phyloP scores from a whole-genome alignment of 2,113 vertebrate species.

The Spilogale gracilis region DNA sequence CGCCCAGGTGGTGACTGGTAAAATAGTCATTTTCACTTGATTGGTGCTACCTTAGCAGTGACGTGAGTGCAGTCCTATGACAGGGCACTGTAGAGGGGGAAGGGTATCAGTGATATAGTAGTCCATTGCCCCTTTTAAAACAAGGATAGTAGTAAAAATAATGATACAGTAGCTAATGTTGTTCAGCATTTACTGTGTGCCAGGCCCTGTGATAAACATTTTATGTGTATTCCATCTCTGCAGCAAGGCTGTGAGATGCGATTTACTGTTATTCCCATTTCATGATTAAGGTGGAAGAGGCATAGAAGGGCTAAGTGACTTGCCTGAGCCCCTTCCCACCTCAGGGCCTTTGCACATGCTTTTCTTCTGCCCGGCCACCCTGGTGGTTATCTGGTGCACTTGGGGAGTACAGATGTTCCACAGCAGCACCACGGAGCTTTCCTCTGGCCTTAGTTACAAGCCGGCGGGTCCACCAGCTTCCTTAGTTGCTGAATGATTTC shows the following conservation, averaged over 20 bases:
- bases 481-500: background rate
- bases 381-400: background rate
- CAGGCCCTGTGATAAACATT: background rate
- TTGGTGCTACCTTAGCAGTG: background rate
- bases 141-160: background rate
- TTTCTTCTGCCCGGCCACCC: background rate
- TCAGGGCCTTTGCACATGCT: background rate
- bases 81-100: background rate
- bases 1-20: background rate
- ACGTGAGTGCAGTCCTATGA: background rate
- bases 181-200: rapidly evolving
- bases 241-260: background rate
- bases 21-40: background rate
- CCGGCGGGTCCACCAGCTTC: background rate
- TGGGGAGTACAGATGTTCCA: too few relatives aligned
- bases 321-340: background rate
- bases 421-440: background rate
- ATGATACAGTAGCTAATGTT: background rate
- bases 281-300: background rate
- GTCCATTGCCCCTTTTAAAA: background rate
- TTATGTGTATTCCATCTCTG: background rate
- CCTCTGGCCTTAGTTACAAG: background rate
- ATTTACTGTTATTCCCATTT: background rate
- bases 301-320: background rate
- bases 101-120: rapidly evolving